These are phyloP conservation scores for Carcharodon carcharias DNA, from an alignment of 2,797 vertebrate genomes.

Conservation along the genomic window DNA sequence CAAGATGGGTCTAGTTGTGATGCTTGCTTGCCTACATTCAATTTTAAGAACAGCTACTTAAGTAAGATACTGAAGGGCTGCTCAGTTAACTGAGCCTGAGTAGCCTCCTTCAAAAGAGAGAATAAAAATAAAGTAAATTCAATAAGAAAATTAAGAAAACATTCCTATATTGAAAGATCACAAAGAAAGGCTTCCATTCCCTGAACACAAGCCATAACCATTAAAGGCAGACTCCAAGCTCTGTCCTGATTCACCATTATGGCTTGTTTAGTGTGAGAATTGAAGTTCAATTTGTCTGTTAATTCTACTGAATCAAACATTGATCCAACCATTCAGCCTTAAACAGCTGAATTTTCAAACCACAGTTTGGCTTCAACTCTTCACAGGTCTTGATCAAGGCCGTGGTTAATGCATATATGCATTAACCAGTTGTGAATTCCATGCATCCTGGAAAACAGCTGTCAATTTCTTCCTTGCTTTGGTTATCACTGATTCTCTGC, in stretches of 20 bases:
- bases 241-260: background rate
- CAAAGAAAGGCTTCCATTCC: background rate
- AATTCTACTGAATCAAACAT: background rate
- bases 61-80: background rate
- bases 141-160: background rate
- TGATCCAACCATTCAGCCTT: background rate
- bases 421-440: background rate
- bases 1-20: background rate
- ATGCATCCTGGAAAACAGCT: background rate
- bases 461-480: background rate
- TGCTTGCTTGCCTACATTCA: background rate
- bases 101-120: background rate
- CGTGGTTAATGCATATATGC: background rate
- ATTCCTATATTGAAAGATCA: background rate
- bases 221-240: too few species aligned
- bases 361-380: background rate
- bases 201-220: background rate
- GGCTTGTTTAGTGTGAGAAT: background rate
- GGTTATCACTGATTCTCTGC: background rate
- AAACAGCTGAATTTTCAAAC: background rate
- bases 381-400: background rate
- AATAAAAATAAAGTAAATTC: background rate
- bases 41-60: background rate
- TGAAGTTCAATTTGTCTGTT: background rate
- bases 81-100: background rate